Conservation (phyloP, 2,888 invertebrate genomes). For the Diogma glabrata region DNA sequence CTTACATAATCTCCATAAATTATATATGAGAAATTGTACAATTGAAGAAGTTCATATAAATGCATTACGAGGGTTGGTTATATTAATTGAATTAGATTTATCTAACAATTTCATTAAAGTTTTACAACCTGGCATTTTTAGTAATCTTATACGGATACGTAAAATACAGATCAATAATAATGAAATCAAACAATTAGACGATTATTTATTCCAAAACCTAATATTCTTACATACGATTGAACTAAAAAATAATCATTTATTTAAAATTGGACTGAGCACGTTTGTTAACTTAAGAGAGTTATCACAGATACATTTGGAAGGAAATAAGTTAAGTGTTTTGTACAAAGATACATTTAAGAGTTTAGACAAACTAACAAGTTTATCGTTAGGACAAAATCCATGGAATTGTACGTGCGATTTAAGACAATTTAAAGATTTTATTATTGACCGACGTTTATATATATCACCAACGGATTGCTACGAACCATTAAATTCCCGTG, state of each 20-base stretch:
- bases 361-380: constrained; percentile 53
- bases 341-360: constrained; percentile 51
- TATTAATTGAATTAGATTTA: constrained; percentile 73
- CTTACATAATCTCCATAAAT: constrained; percentile 71
- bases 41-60: constrained; percentile 57
- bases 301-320: constrained; percentile 54
- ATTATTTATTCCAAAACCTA: constrained; percentile 62
- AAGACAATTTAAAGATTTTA: constrained; percentile 66
- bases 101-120: constrained; percentile 58
- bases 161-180: constrained; percentile 65
- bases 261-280: constrained; percentile 54
- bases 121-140: constrained; percentile 58
- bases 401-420: constrained; percentile 85
- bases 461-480: constrained; percentile 62
- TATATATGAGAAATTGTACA: constrained; percentile 62
- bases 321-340: constrained; percentile 60
- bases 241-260: constrained; percentile 62
- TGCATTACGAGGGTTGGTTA: constrained; percentile 62
- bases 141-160: constrained; percentile 55
- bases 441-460: constrained; percentile 58
- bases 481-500: constrained; percentile 54
- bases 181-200: constrained; percentile 56
- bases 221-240: constrained; percentile 63
- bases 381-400: constrained; percentile 68
- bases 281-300: constrained; percentile 59